phyloP scores from a whole-genome alignment of 2,113 vertebrate species.

The Plestiodon gilberti region DNA sequence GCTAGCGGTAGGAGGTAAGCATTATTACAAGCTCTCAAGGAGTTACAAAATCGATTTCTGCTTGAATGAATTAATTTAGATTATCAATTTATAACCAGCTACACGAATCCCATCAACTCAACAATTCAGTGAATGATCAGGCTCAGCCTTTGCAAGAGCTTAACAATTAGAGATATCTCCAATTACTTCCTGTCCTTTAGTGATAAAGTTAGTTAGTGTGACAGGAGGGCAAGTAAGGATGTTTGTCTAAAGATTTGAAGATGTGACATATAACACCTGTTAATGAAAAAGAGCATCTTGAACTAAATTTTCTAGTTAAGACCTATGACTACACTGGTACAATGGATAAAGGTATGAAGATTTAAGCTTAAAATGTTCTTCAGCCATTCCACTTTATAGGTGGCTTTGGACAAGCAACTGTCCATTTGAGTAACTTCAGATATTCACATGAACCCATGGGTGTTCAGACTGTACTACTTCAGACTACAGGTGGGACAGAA shows the following conservation, averaged over 20 bases:
- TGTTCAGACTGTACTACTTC: background rate
- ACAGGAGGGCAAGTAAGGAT: constrained; percentile 43
- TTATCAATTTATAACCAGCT: constrained; percentile 89
- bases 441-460: background rate
- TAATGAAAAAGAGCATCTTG: constrained; percentile 39
- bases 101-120: constrained; percentile 81
- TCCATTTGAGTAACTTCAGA: background rate
- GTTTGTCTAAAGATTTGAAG: constrained; percentile 53
- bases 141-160: constrained; percentile 70
- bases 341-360: background rate
- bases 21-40: constrained; percentile 83
- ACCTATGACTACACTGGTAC: background rate
- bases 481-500: background rate
- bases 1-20: constrained; percentile 83
- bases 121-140: constrained; percentile 81
- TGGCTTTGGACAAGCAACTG: background rate
- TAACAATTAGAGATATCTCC: constrained; percentile 67
- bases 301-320: background rate
- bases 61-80: constrained; percentile 89
- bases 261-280: constrained; percentile 15
- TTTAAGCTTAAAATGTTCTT: background rate
- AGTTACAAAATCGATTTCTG: constrained; percentile 85
- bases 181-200: constrained; percentile 38
- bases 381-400: background rate
- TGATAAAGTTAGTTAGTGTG: constrained; percentile 41